Evolutionary conservation across 2,113 vertebrate genomes (phyloP).

Genomic region (Coryphaenoides rupestris): DNA sequence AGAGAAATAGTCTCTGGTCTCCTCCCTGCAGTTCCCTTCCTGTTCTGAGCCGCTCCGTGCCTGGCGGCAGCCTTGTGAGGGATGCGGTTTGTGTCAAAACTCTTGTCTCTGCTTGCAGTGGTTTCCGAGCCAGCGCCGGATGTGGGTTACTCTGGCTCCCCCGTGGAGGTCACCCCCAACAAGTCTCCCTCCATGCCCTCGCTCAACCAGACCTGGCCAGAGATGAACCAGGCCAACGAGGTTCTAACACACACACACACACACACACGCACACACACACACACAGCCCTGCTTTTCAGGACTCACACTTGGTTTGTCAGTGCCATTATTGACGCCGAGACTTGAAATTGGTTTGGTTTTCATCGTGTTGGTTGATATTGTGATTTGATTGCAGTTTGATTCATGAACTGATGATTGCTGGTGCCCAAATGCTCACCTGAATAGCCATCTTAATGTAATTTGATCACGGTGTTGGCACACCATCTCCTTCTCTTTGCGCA

Average conservation of each 20-base stretch:
- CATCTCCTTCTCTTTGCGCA: too few species aligned
- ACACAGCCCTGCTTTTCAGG: neutral
- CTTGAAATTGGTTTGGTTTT: too few species aligned
- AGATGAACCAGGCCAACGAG: constrained; percentile 97
- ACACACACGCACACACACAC: neutral
- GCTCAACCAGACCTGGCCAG: constrained; percentile 96
- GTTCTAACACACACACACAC: constrained; percentile 67
- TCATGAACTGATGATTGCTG: neutral
- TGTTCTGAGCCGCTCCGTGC: too few species aligned
- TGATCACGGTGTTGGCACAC: too few species aligned
- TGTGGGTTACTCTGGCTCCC: constrained; percentile 88
- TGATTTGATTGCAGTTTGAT: constrained; percentile 24
- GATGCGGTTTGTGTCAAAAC: too few species aligned
- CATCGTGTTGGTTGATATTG: neutral
- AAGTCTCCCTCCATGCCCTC: constrained; percentile 99
- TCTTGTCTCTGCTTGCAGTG: constrained; percentile 50
- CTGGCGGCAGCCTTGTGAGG: too few species aligned
- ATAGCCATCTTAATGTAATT: too few species aligned
- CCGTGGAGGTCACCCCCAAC: constrained; percentile 92
- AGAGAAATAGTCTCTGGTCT: neutral
- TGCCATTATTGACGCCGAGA: too few species aligned
- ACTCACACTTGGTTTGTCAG: too few species aligned
- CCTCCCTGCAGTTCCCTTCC: neutral
- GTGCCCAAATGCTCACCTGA: too few species aligned
- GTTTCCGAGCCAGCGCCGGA: constrained; percentile 82